Evolutionary conservation across 2,797 vertebrate species (phyloP).

Genomic region (Liasis olivaceus): DNA sequence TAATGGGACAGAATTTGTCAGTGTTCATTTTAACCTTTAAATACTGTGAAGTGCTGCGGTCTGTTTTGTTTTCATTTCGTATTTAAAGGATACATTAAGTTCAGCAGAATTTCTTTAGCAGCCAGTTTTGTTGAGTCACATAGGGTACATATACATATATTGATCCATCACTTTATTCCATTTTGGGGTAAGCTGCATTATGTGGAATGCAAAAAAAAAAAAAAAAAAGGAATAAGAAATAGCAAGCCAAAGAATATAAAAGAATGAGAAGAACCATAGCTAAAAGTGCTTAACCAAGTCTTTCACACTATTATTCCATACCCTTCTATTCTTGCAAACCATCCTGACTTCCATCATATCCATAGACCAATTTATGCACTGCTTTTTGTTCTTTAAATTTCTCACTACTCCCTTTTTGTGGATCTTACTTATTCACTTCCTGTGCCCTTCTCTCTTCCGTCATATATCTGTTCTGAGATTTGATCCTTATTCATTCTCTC

Average conservation of each 20-base stretch:
- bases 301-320: neutral
- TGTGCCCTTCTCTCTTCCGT: neutral
- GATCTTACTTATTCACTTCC: neutral
- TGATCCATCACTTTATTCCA: neutral
- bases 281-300: neutral
- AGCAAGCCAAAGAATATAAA: neutral
- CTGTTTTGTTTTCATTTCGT: neutral
- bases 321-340: neutral
- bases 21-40: slow-evolving; percentile 15
- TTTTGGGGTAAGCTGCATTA: neutral
- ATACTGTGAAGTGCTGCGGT: neutral
- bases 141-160: neutral
- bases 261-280: neutral
- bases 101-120: neutral
- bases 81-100: neutral
- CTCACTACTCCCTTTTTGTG: neutral
- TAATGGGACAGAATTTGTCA: slow-evolving; percentile 31
- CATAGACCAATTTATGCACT: neutral
- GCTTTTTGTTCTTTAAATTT: neutral
- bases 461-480: neutral
- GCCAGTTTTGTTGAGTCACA: slow-evolving; percentile 1
- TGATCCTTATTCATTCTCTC: neutral
- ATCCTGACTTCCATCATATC: neutral
- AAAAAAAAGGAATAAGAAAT: neutral
- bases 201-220: neutral